Evolutionary conservation across 64 coral and sea anemone species (phyloP), one percentile per base, ranked within the genome.

Genomic region (Stichodactyla helianthus): DNA sequence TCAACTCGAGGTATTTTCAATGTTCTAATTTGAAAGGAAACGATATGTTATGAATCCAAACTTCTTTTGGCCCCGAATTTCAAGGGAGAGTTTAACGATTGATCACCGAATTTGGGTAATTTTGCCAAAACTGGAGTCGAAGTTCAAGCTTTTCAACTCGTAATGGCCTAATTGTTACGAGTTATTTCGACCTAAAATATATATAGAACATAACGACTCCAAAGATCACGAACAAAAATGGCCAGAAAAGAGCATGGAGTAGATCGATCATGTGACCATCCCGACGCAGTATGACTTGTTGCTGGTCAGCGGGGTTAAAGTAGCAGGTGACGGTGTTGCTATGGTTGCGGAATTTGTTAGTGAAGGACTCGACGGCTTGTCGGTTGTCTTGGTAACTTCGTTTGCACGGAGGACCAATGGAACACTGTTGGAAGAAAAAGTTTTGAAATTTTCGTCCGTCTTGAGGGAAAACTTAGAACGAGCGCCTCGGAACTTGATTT

Each of bases 231-330:
- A 84, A 60, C 11, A 84, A 50, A 15, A 61, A 60, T 16, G 83
- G 83, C 83, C 83, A 84, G 18, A 84, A 25, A 22, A 63, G 7
- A 59, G 55, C 56, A 54, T 84, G 83, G 15, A 84, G 61, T 5
- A 84, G 15, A 59, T 63, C 83, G 50, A 6, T 84, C 28, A 63
- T n/a, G 59, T 84, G 83, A 84, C 83, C 12, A 59, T 84, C 54
- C 8, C 53, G 20, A 20, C 11, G 59, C 4, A 84, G 23, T 35
- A 84, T 60, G 54, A 84, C 55, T 51, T 84, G 50, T 18, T 57
- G 27, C 25, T 84, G 83, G 54, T 84, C 59, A 60, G 54, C 59
- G 83, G 83, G 83, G 35, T 84, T 84, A 54, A 19, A 84, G 83
- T 60, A 84, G 25, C 83, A 84, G 7, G 83, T 20, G 26, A 84